phyloP scores from a whole-genome alignment of 2,888 invertebrate species.

The Tetropium fuscum region DNA sequence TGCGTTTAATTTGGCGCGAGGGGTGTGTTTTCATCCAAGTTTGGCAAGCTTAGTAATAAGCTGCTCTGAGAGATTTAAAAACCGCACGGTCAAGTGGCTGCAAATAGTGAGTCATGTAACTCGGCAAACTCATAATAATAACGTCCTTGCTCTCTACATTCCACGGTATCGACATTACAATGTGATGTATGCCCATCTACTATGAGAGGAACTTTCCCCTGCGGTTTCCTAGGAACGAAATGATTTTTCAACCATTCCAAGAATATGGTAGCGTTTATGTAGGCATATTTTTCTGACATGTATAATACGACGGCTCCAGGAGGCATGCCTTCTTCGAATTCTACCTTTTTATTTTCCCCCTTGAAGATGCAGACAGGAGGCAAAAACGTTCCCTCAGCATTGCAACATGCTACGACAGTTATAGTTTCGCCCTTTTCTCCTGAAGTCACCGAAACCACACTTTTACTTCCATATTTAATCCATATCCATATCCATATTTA shows the following conservation, averaged over 20 bases:
- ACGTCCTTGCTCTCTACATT: slow-evolving; percentile 31
- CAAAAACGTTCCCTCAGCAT: slow-evolving; percentile 54
- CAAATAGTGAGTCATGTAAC: slow-evolving; percentile 40
- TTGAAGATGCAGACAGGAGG: slow-evolving; percentile 51
- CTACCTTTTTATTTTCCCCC: slow-evolving; percentile 49
- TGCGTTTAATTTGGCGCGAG: slow-evolving; percentile 23
- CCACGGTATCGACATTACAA: slow-evolving; percentile 40
- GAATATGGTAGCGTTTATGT: slow-evolving; percentile 31
- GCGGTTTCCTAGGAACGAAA: slow-evolving; percentile 38
- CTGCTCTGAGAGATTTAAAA: slow-evolving; percentile 8
- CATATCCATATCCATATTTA: slow-evolving; percentile 27
- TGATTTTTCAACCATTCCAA: slow-evolving; percentile 48
- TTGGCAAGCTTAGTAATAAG: slow-evolving; percentile 34
- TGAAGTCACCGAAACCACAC: slow-evolving; percentile 11
- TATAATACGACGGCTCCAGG: slow-evolving; percentile 32
- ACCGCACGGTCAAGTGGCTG: slow-evolving; percentile 29
- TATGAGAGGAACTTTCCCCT: slow-evolving; percentile 12
- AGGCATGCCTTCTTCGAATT: slow-evolving; percentile 48
- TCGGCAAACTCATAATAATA: slow-evolving; percentile 29
- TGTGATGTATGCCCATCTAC: slow-evolving; percentile 42
- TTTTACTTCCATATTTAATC: slow-evolving; percentile 11
- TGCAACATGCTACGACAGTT: slow-evolving; percentile 56
- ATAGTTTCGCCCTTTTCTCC: slow-evolving; percentile 54
- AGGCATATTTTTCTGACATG: slow-evolving; percentile 45
- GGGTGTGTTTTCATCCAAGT: slow-evolving; percentile 34